Percentiles rank a stretch among this genome's conserved stretches.
These are phyloP conservation scores for Spilogale gracilis DNA, from an alignment of 2,113 vertebrate species.

Conservation along the genomic window DNA sequence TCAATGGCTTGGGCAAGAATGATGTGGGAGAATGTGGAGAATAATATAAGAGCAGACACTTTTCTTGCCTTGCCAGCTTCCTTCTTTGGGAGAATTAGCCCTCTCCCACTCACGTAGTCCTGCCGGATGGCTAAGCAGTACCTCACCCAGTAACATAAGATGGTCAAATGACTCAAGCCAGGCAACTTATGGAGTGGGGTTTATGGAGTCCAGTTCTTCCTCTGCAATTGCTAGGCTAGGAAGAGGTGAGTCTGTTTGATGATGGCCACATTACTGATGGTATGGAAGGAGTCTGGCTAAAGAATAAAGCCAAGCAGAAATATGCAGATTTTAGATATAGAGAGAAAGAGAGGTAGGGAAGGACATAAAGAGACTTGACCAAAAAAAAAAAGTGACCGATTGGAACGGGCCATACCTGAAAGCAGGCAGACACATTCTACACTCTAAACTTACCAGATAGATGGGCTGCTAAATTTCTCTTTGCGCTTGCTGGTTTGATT, in stretches of 20 bases:
- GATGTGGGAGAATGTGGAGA: background rate
- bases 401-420: background rate
- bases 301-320: background rate
- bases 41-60: background rate
- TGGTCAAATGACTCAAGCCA: background rate
- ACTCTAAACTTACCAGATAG: background rate
- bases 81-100: background rate
- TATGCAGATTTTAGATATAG: background rate
- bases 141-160: background rate
- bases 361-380: background rate
- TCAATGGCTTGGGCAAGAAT: background rate
- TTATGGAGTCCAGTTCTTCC: background rate
- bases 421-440: background rate
- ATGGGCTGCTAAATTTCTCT: background rate
- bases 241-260: background rate
- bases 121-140: background rate
- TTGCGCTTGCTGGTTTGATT: background rate
- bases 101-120: background rate
- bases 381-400: background rate
- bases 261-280: background rate
- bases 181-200: background rate
- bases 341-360: background rate
- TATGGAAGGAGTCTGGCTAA: background rate
- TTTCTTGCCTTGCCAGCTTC: background rate
- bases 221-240: background rate